A percentile compares a stretch with the other conserved stretches of the same genome.
Evolutionary conservation across 2,888 invertebrate genomes (phyloP).

Genomic region (Drosophila kambysellisi): DNA sequence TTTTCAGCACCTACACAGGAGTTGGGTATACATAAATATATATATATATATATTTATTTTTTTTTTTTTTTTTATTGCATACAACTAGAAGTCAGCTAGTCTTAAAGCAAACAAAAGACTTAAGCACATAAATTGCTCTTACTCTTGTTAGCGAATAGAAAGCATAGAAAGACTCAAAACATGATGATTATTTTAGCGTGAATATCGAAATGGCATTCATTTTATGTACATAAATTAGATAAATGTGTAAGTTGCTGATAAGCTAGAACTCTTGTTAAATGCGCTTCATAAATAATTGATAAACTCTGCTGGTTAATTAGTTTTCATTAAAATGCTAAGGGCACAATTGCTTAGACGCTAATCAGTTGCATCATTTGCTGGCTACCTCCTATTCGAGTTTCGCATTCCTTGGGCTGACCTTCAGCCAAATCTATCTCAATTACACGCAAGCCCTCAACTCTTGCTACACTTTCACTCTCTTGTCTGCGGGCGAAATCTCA

Average conservation of each 20-base stretch:
- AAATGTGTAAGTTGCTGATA: constrained; percentile 58
- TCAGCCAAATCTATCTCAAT: constrained; percentile 11
- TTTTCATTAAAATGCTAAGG: constrained; percentile 8
- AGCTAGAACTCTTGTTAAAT: constrained; percentile 27
- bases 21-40: constrained; percentile 27
- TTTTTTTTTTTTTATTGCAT: constrained; percentile 60
- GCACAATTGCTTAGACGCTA: constrained; percentile 19
- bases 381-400: background rate
- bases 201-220: constrained; percentile 37
- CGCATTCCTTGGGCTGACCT: constrained; percentile 19
- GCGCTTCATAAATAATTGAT: constrained; percentile 41
- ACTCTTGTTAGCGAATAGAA: constrained; percentile 5
- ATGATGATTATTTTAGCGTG: constrained; percentile 51
- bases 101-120: constrained; percentile 66
- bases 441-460: constrained; percentile 48
- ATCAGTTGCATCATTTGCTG: constrained; percentile 16
- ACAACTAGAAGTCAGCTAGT: constrained; percentile 36
- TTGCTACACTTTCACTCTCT: constrained; percentile 72
- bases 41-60: constrained; percentile 40
- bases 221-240: constrained; percentile 68
- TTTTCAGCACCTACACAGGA: constrained; percentile 40
- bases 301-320: constrained; percentile 23
- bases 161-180: constrained; percentile 25
- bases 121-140: constrained; percentile 54
- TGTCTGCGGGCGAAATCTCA: constrained; percentile 14